Conservation (phyloP, 1,140 invertebrate species). For the Tetramorium simillimum region DNA sequence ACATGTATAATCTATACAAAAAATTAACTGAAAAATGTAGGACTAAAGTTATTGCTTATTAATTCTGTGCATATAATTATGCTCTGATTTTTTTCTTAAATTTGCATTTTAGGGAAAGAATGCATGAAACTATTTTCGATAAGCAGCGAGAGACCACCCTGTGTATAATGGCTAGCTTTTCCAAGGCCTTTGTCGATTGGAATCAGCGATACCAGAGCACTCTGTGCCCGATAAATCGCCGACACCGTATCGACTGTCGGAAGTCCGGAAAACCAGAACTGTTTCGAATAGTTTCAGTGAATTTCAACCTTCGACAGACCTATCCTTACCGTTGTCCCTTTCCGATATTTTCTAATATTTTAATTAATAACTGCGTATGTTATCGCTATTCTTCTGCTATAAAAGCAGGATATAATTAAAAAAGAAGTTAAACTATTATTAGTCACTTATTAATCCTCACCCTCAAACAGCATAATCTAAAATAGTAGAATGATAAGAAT, state of each 20-base stretch:
- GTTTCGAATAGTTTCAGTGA: neutral
- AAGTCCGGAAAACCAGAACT: slow-evolving; percentile 22
- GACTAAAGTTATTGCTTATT: neutral
- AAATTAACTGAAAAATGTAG: neutral
- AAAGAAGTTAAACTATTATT: neutral
- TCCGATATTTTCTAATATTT: neutral
- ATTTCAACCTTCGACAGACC: neutral
- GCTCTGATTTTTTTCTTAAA: neutral
- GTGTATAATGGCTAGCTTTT: neutral
- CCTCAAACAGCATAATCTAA: neutral
- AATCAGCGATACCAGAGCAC: slow-evolving; percentile 58
- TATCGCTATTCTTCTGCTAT: neutral
- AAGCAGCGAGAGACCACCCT: neutral
- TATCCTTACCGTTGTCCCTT: neutral
- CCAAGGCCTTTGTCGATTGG: slow-evolving; percentile 41
- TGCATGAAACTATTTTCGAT: neutral
- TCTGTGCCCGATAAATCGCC: slow-evolving; percentile 52
- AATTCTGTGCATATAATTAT: neutral
- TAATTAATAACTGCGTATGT: neutral
- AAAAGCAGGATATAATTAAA: neutral
- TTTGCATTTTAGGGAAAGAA: neutral
- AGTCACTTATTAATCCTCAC: neutral
- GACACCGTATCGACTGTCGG: slow-evolving; percentile 54
- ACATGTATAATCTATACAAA: neutral
- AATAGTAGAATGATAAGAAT: neutral